These are phyloP conservation scores for Holcopasites calliopsidis DNA, from an alignment of 1,140 invertebrate genomes.

Conservation along the genomic window DNA sequence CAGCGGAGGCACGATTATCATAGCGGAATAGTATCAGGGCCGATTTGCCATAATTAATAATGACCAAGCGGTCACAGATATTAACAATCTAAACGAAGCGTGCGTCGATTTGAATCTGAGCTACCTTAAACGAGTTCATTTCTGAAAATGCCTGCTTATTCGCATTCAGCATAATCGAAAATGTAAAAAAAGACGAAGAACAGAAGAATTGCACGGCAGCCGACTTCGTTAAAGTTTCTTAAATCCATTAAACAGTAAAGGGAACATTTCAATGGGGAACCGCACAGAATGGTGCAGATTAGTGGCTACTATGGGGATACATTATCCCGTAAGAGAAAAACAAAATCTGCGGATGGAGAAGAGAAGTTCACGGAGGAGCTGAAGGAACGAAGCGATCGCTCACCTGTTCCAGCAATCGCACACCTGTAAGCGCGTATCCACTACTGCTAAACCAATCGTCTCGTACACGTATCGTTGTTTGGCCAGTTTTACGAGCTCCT, in stretches of 20 bases:
- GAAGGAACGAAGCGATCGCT: slow-evolving; percentile 51
- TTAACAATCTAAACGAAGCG: not conserved
- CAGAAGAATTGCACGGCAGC: not conserved
- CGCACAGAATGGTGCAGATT: not conserved
- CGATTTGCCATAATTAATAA: not conserved
- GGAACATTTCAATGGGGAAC: no score
- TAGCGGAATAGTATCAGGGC: no score
- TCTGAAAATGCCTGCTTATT: not conserved
- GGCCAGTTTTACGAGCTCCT: slow-evolving; percentile 56
- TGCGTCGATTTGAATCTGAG: not conserved
- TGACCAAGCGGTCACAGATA: not conserved
- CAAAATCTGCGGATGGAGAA: slow-evolving; percentile 36
- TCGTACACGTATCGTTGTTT: slow-evolving; percentile 58
- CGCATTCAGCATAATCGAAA: not conserved
- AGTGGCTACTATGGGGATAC: not conserved
- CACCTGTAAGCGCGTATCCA: slow-evolving; percentile 42
- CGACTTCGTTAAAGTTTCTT: not conserved
- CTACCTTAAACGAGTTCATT: not conserved
- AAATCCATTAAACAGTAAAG: no score
- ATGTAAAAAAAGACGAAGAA: not conserved
- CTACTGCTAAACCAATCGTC: slow-evolving; percentile 54
- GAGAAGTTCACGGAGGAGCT: slow-evolving; percentile 3
- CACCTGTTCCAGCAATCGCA: slow-evolving; percentile 57
- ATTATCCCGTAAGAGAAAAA: slow-evolving; percentile 19
- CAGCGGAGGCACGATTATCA: not conserved